Percentiles rank a stretch among this genome's conserved stretches.
These are phyloP conservation scores for Anniella stebbinsi DNA, from an alignment of 2,797 vertebrate species.

Conservation along the genomic window DNA sequence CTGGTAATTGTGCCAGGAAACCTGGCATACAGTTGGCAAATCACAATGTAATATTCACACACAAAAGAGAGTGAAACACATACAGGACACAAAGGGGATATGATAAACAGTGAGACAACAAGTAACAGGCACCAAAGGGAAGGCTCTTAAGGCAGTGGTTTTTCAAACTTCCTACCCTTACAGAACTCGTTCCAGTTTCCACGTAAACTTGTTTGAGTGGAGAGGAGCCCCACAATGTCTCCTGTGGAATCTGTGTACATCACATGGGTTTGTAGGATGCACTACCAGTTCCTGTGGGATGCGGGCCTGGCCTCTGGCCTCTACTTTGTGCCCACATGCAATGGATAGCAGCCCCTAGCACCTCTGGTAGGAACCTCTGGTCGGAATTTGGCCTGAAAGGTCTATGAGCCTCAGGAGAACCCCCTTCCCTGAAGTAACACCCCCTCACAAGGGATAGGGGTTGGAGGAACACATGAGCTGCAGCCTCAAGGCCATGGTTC, in stretches of 20 bases:
- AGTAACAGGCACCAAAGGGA: background rate
- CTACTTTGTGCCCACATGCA: background rate
- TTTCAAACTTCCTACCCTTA: background rate
- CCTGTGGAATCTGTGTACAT: background rate
- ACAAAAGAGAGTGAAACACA: slow-evolving; percentile 40
- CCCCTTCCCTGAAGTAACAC: too few relatives aligned
- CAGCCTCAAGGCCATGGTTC: too few relatives aligned
- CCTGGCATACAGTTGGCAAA: background rate
- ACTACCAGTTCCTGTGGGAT: background rate
- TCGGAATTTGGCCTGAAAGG: too few relatives aligned
- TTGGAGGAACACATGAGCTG: too few relatives aligned
- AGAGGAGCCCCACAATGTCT: background rate
- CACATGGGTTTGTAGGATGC: background rate
- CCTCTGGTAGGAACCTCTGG: background rate
- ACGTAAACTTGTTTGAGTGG: background rate
- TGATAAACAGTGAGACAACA: slow-evolving; percentile 18
- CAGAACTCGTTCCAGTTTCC: background rate
- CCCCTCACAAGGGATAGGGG: too few relatives aligned
- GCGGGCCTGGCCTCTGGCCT: background rate
- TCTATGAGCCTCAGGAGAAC: too few relatives aligned
- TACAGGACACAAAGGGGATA: background rate
- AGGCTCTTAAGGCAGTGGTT: slow-evolving; percentile 4
- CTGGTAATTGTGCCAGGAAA: background rate
- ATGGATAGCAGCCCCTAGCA: background rate
- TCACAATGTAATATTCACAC: slow-evolving; percentile 30